A percentile compares a stretch with the other conserved stretches of the same genome.
Conservation (phyloP, 2,113 vertebrate genomes). For the Hiodon alosoides region DNA sequence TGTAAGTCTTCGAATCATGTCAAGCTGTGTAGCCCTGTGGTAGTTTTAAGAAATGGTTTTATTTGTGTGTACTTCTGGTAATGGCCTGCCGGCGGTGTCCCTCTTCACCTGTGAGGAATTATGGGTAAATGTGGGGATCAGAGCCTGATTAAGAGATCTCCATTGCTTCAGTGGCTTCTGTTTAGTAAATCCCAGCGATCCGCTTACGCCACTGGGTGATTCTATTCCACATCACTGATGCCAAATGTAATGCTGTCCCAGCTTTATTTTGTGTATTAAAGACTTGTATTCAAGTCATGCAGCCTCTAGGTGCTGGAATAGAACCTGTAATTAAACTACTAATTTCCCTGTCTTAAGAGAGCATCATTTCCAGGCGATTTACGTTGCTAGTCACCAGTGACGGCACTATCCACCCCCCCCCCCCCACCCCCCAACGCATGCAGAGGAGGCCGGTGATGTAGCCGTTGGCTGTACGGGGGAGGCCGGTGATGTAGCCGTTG, state of each 20-base stretch:
- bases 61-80: too few species aligned
- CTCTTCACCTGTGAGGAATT: too few species aligned
- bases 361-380: slow-evolving; percentile 64
- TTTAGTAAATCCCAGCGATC: slow-evolving; percentile 49
- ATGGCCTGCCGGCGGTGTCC: too few species aligned
- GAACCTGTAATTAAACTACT: slow-evolving; percentile 61
- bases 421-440: too few species aligned
- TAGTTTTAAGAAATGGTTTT: too few species aligned
- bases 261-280: slow-evolving; percentile 26
- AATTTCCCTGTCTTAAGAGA: slow-evolving; percentile 64
- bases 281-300: slow-evolving; percentile 47
- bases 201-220: slow-evolving; percentile 47
- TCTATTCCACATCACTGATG: slow-evolving; percentile 30
- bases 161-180: slow-evolving; percentile 37
- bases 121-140: background rate
- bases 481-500: too few species aligned
- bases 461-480: too few species aligned
- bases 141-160: slow-evolving; percentile 23
- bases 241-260: slow-evolving; percentile 40
- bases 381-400: background rate
- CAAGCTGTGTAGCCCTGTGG: too few species aligned
- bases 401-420: too few species aligned
- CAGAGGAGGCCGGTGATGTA: too few species aligned
- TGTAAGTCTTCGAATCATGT: too few species aligned
- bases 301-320: slow-evolving; percentile 46